Percentiles rank a stretch among this genome's conserved stretches.
phyloP scores from a whole-genome alignment of 1,140 invertebrate species.

The Tachypleus tridentatus region DNA sequence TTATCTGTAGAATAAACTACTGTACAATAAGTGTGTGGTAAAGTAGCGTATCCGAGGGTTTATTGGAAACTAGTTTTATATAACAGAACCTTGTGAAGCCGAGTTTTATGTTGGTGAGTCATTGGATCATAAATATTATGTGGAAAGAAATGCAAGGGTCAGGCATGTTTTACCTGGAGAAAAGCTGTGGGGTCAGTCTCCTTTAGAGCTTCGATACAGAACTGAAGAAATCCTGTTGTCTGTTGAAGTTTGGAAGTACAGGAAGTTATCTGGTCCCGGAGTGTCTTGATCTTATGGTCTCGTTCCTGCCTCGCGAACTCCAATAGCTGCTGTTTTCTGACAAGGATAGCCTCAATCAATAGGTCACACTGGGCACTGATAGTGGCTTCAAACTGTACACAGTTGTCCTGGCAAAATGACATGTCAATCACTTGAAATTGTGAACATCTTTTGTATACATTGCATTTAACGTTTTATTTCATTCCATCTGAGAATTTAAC shows the following conservation, averaged over 20 bases:
- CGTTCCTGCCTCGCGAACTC: slow-evolving; percentile 67
- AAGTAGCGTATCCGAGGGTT: too few relatives aligned
- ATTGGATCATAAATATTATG: too few relatives aligned
- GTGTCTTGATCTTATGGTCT: slow-evolving; percentile 58
- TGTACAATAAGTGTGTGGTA: too few relatives aligned
- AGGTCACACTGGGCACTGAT: slow-evolving; percentile 75
- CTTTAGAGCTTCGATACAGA: slow-evolving; percentile 96
- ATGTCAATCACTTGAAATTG: background rate
- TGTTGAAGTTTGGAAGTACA: slow-evolving; percentile 75
- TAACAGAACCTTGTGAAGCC: too few relatives aligned
- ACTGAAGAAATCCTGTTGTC: slow-evolving; percentile 89
- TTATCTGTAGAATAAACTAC: too few relatives aligned
- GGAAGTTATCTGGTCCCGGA: slow-evolving; percentile 70
- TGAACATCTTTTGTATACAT: too few relatives aligned
- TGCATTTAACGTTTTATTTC: too few relatives aligned
- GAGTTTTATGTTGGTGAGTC: too few relatives aligned
- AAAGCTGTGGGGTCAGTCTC: slow-evolving; percentile 93
- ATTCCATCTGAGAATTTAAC: too few relatives aligned
- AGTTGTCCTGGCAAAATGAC: slow-evolving; percentile 53
- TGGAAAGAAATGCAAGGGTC: too few relatives aligned
- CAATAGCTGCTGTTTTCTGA: slow-evolving; percentile 65
- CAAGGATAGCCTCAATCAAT: slow-evolving; percentile 71
- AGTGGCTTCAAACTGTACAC: slow-evolving; percentile 63
- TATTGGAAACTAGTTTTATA: too few relatives aligned
- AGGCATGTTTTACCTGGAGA: slow-evolving; percentile 52